Base-by-base conservation (phyloP, 1,140 invertebrate species). In the Uloborus diversus region DNA sequence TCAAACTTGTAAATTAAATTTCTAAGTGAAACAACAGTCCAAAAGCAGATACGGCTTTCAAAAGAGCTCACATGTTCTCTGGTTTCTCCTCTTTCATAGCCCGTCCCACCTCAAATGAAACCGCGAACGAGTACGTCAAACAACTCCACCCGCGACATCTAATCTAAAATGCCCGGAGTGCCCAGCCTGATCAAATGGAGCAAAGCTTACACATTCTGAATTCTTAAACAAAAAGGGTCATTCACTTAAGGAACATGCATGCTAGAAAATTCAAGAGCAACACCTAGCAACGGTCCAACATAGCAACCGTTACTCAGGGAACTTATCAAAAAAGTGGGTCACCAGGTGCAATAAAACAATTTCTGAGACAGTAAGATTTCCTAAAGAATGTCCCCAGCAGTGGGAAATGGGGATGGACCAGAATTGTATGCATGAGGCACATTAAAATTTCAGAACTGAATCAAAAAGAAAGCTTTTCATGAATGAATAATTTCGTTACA, bases 151-250 rank as follows among this genome's bases (percentile, higher is more conserved):
- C 33, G 25, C 53, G 20, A 37, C 47, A 68, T 57, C 75, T 68
- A 78, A 59, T 68, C 53, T 66, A 57, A 66, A 65, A 78, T n/a
- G 64, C 14, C 27, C 71, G 35, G 28, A 37, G n/a, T 64, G 57
- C 25, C 20, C 42, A 65, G 62, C 23, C 61, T 66, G 61, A 57
- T 65, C 73, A 65, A 78, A 42, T 78, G 73, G 47, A 64, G 30
- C 42, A 65, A 75, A 56, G 73, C 61, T 65, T 65, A 78, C 61
- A 78, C 73, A 78, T 78, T 62, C 62, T 78, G 73, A 78, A 78
- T 78, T 78, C 73, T 78, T 78, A 78, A 78, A 78, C 73, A 78
- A 78, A 78, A 65, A 78, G 73, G 76, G 76, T 79, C 65, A 79
- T 79, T 79, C 76, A 79, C 76, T 69, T 69, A 79, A 68, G 76